A percentile compares a stretch with the other conserved stretches of the same genome.
Conservation (phyloP, 1,140 invertebrate genomes). For the Bombyx mandarina region DNA sequence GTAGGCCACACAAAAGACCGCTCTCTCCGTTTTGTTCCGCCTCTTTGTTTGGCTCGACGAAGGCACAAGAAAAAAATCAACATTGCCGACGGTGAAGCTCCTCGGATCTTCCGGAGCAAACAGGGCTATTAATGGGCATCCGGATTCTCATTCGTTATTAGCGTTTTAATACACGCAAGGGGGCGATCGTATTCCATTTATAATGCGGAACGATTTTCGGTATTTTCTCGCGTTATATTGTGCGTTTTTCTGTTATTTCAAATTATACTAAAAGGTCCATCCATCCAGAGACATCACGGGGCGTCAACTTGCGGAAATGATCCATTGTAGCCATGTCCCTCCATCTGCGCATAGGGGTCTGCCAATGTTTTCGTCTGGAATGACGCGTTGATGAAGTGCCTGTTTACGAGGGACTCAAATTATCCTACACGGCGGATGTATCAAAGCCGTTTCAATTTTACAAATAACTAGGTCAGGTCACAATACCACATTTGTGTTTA, state of each 20-base stretch:
- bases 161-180: too few species aligned
- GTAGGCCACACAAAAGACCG: constrained; percentile 48
- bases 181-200: too few species aligned
- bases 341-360: constrained; percentile 32
- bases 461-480: background rate
- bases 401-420: constrained; percentile 25
- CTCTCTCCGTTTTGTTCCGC: constrained; percentile 61
- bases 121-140: too few species aligned
- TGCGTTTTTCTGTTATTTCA: constrained; percentile 16
- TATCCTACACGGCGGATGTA: constrained; percentile 3
- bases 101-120: too few species aligned
- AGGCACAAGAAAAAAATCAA: constrained; percentile 42
- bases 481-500: too few species aligned
- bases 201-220: too few species aligned
- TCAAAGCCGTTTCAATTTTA: background rate
- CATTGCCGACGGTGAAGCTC: constrained; percentile 12
- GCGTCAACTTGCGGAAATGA: constrained; percentile 49
- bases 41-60: constrained; percentile 54
- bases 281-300: constrained; percentile 38
- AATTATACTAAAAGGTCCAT: constrained; percentile 38
- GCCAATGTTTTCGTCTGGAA: constrained; percentile 33
- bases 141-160: too few species aligned
- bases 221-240: background rate
- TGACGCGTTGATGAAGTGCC: constrained; percentile 39
- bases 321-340: constrained; percentile 40